Base-by-base conservation (phyloP, 2,888 invertebrate genomes). In the Melanchra persicariae region DNA sequence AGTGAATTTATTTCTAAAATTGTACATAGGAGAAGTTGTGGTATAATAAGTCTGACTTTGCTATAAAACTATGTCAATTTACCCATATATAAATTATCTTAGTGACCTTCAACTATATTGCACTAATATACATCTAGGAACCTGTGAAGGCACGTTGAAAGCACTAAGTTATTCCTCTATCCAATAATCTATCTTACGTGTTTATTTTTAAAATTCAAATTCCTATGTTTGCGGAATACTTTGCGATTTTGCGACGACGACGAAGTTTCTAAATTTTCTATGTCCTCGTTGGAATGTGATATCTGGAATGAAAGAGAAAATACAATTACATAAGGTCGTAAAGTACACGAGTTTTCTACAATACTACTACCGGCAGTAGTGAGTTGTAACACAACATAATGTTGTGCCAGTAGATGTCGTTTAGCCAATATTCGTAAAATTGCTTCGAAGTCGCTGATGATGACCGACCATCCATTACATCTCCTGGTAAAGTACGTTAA, bases 61-160 rank as follows among this genome's bases (percentile, higher is more conserved):
- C 70, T 49, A 3, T 52, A 58, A 51, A 70, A 47, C n/a, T 60
- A 71, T 49, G 57, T 37, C 10, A 54, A 49, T 71, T 58, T 26
- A 10, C 49, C 45, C 26, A 45, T 55, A 9, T 17, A 49, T 61
- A 67, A 26, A 59, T 66, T 70, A 60, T 54, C 47, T 62, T 63
- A 81, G 75, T 66, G 59, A 85, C 85, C 87, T 87, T 84, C 82
- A 79, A 79, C 65, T 70, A 77, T 87, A 87, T 91, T 90, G 88
- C 87, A 87, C 90, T 89, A 90, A 82, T 85, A 87, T 85, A 87
- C 84, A 88, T 80, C 88, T 92, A 93, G 91, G 90, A 91, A 93
- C 91, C 88, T 85, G 85, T 83, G 84, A 94, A 95, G 95, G 94
- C 94, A 95, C 94, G 83, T 91, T 84, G 65, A 87, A 94, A 94